Evolutionary conservation across 2,888 invertebrate species (phyloP).

Genomic region (Hypercompe scribonia): DNA sequence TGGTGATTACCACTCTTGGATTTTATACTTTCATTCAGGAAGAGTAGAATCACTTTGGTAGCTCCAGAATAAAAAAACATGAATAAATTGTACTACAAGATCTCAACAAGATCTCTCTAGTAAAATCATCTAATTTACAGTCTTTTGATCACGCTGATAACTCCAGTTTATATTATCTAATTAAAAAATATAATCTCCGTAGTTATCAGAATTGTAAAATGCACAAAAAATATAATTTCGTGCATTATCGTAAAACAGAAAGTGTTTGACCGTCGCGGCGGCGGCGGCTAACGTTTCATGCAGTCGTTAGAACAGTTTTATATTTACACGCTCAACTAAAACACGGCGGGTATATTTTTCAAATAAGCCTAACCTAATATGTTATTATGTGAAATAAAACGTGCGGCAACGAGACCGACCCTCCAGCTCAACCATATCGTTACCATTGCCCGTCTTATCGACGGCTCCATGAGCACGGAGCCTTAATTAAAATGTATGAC

Average conservation of each 20-base stretch:
- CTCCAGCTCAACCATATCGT: slow-evolving; percentile 59
- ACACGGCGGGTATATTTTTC: slow-evolving; percentile 63
- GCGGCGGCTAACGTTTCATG: slow-evolving; percentile 62
- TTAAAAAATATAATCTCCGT: background rate
- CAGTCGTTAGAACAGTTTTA: slow-evolving; percentile 73
- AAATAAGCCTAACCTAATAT: slow-evolving; percentile 71
- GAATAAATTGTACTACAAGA: too few species aligned
- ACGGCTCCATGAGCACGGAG: slow-evolving; percentile 73
- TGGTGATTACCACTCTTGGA: too few species aligned
- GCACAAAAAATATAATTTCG: slow-evolving; percentile 46
- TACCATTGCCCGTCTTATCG: slow-evolving; percentile 73
- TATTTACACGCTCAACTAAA: slow-evolving; percentile 76
- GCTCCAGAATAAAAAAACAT: too few species aligned
- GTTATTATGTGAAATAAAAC: slow-evolving; percentile 84
- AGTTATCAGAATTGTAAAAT: slow-evolving; percentile 6
- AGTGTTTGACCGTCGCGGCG: slow-evolving; percentile 47
- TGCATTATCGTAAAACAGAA: slow-evolving; percentile 54
- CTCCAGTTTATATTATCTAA: background rate
- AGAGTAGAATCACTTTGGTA: too few species aligned
- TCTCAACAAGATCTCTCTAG: too few species aligned
- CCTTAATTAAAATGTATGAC: slow-evolving; percentile 83
- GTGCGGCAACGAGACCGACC: slow-evolving; percentile 61
- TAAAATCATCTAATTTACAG: background rate
- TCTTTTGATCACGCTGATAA: background rate
- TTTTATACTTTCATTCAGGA: too few species aligned